Evolutionary conservation across 2,797 vertebrate species (phyloP).

Genomic region (Squalus acanthias): DNA sequence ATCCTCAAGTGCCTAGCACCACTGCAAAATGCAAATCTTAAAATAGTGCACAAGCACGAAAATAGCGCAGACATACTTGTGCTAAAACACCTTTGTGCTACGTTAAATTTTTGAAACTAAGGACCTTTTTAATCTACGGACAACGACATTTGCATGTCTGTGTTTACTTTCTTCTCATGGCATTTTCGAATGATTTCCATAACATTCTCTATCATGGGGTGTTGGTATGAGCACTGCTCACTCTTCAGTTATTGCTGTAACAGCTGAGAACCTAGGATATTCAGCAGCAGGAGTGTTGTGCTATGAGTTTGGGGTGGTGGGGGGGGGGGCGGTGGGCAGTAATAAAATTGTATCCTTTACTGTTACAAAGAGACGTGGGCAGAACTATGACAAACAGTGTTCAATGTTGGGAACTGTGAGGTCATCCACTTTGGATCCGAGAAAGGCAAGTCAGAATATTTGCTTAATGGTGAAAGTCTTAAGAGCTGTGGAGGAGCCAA

Average conservation of each 20-base stretch:
- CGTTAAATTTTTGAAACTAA: conserved; percentile 26
- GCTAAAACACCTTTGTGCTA: conserved; percentile 1
- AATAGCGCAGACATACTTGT: not conserved
- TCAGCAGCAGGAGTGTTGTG: not conserved
- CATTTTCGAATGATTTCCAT: conserved; percentile 25
- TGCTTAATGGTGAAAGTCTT: not conserved
- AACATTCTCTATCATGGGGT: not conserved
- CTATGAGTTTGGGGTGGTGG: not conserved
- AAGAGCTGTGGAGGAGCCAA: not conserved
- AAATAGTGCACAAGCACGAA: not conserved
- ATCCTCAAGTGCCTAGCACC: no score
- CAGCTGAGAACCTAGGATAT: not conserved
- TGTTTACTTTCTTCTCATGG: conserved; percentile 12
- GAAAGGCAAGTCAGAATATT: not conserved
- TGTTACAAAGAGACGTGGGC: not conserved
- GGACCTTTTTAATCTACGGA: not conserved
- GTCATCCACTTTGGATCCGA: not conserved
- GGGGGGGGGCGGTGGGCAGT: not conserved
- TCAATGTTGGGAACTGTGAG: not conserved
- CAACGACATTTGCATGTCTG: conserved; percentile 19
- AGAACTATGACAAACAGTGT: not conserved
- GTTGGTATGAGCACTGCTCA: not conserved
- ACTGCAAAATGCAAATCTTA: not conserved
- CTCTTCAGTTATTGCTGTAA: not conserved
- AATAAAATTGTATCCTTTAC: not conserved